These are phyloP conservation scores for Plutella xylostella DNA, from an alignment of 2,888 invertebrate species.

Conservation along the genomic window DNA sequence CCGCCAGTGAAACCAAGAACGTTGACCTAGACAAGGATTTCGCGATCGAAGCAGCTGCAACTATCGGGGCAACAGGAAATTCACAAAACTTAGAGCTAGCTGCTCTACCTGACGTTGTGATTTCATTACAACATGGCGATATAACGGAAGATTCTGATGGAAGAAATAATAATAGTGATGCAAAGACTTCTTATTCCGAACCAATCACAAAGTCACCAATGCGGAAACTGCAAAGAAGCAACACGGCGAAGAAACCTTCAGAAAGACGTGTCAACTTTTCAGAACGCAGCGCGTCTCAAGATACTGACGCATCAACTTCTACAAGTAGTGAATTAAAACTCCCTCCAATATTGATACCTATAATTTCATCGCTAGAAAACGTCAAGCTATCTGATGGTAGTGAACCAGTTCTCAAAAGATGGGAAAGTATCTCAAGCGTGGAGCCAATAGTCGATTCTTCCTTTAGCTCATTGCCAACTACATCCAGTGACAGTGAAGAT, in stretches of 20 bases:
- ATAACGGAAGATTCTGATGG: conserved; percentile 37
- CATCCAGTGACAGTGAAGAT: conserved; percentile 60
- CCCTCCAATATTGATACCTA: conserved; percentile 78
- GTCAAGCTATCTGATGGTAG: conserved; percentile 48
- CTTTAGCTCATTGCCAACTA: conserved; percentile 69
- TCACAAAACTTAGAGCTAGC: conserved; percentile 33
- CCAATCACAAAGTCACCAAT: conserved; percentile 27
- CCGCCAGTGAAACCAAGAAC: conserved; percentile 38
- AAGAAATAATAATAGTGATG: conserved; percentile 35
- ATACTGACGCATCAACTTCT: conserved; percentile 72
- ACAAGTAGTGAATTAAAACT: conserved; percentile 73
- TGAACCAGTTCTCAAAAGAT: conserved; percentile 58
- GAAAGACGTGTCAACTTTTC: conserved; percentile 66
- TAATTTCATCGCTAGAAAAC: conserved; percentile 73
- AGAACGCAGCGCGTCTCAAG: conserved; percentile 70
- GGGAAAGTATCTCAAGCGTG: conserved; percentile 76
- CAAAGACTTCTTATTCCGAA: conserved; percentile 27
- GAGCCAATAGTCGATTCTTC: conserved; percentile 79
- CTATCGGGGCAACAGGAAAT: neutral
- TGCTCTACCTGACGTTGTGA: conserved; percentile 39
- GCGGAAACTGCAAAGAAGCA: conserved; percentile 51
- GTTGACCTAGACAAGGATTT: conserved; percentile 42
- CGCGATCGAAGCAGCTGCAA: conserved; percentile 27
- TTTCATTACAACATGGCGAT: conserved; percentile 37
- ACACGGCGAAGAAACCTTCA: conserved; percentile 51